Conservation (phyloP, 2,797 vertebrate genomes). For the Rhinichthys osculus region DNA sequence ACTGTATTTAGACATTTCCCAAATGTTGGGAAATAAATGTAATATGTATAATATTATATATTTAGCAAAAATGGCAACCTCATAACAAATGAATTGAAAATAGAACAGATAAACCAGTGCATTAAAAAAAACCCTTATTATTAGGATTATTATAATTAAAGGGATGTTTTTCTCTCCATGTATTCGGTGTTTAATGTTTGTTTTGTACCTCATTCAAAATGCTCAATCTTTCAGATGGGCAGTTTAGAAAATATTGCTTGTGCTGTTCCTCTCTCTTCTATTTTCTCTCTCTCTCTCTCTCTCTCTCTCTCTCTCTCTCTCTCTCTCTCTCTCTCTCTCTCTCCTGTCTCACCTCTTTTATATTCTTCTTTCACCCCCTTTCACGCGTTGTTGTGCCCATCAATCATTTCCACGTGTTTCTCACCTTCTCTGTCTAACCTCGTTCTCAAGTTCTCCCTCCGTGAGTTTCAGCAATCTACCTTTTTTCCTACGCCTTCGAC, state of each 20-base stretch:
- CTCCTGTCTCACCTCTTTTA: conserved; percentile 4
- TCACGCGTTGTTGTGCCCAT: conserved; percentile 19
- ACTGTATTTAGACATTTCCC: neutral
- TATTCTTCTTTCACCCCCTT: conserved; percentile 15
- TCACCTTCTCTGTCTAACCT: conserved; percentile 26
- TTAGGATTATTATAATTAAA: neutral
- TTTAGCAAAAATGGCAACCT: neutral
- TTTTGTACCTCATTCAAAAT: neutral
- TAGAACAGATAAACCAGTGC: neutral
- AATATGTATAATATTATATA: no score
- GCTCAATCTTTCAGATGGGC: neutral
- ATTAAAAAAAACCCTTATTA: neutral
- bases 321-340: neutral
- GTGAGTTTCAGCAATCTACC: conserved; percentile 4
- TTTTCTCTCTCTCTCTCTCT: no score
- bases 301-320: neutral
- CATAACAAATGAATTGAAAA: neutral
- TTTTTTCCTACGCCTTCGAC: neutral
- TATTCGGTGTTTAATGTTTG: neutral
- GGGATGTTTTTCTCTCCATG: neutral
- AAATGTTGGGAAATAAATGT: neutral
- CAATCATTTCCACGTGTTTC: conserved; percentile 19
- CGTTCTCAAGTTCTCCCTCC: conserved; percentile 27
- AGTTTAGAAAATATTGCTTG: neutral
- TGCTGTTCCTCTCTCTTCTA: neutral